Conservation (phyloP, 1,140 invertebrate species). For the fruit fly (Drosophila melanogaster) region DNA sequence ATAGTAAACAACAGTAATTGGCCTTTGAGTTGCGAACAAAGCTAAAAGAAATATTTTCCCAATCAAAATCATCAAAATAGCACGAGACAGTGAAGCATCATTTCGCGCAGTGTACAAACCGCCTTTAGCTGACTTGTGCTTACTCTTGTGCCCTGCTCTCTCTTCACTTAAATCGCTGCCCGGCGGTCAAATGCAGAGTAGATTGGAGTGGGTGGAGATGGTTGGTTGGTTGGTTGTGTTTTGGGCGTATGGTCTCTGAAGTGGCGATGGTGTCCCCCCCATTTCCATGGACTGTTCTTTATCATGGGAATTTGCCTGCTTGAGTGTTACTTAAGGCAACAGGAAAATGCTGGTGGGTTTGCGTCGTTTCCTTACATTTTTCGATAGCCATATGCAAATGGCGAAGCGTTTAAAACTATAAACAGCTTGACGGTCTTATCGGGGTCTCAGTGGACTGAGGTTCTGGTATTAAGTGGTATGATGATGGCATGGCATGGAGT, state of each 20-base stretch:
- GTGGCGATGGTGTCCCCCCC: constrained; percentile 2
- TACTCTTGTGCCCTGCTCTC: constrained; percentile 21
- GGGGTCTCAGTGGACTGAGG: neutral
- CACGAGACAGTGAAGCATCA: neutral
- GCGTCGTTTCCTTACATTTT: neutral
- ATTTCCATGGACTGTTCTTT: constrained; percentile 36
- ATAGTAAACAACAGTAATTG: no score
- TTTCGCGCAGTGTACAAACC: constrained; percentile 13
- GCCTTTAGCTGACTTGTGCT: constrained; percentile 22
- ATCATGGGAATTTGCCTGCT: constrained; percentile 67
- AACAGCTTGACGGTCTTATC: constrained; percentile 59
- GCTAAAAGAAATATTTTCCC: no score
- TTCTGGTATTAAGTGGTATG: constrained; percentile 3
- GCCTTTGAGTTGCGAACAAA: no score
- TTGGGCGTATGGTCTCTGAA: neutral
- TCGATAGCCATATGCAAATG: constrained; percentile 57
- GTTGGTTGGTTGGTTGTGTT: no score
- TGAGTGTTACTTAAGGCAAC: constrained; percentile 44
- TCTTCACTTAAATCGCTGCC: constrained; percentile 59
- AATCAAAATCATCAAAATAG: neutral
- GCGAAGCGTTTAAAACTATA: constrained; percentile 65
- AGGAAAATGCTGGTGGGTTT: neutral
- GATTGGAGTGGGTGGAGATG: constrained; percentile 3
- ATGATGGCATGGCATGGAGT: neutral
- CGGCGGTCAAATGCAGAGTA: constrained; percentile 53